Evolutionary conservation across 1,140 invertebrate genomes (phyloP), one percentile per base, ranked within the genome.

Genomic region (Zaprionus tsacasi): DNA sequence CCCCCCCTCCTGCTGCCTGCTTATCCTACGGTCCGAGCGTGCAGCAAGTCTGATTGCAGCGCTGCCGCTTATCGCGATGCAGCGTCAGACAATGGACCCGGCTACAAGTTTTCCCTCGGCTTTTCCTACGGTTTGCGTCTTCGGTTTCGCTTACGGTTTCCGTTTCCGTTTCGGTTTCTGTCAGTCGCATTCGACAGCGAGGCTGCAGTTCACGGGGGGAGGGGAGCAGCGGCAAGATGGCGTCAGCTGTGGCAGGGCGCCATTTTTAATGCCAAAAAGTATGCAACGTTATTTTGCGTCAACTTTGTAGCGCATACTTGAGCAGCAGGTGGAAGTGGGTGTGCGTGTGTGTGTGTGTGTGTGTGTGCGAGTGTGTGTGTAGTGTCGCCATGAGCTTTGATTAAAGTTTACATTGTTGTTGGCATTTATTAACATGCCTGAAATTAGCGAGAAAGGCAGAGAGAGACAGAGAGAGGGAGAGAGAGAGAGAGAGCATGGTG

Each of bases 381-480:
- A 21, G 21, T 63, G 59, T 52, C 57, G 70, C 30, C 58, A 25
- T 70, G 76, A 78, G 79, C 79, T 78, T 82, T 82, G 79, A 82
- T 82, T 82, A 82, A 82, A 82, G 75, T 78, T 78, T 82, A 82
- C 79, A 67, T 82, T 82, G 79, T 82, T 82, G 79, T 81, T 70
- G 68, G 69, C 60, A 81, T 81, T 81, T 81, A 82, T 81, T 79
- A 81, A 78, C 33, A 27, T 12, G 12, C 6, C 30, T 0, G 5
- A 36, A 30, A 15, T 33, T 1, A 21, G 13, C 10, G 35, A 1
- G 21, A 7, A 2, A 6, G 38, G 0, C 13, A 43, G 21, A 2
- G 0, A 6, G 40, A 12, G 6, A 13, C 2, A 13, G 13, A 6
- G 6, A 13, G 36, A 12, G 36, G 35, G 10, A 12, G 7, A 11